These are phyloP conservation scores for Gila robusta DNA, from an alignment of 2,797 vertebrate species.

Conservation along the genomic window DNA sequence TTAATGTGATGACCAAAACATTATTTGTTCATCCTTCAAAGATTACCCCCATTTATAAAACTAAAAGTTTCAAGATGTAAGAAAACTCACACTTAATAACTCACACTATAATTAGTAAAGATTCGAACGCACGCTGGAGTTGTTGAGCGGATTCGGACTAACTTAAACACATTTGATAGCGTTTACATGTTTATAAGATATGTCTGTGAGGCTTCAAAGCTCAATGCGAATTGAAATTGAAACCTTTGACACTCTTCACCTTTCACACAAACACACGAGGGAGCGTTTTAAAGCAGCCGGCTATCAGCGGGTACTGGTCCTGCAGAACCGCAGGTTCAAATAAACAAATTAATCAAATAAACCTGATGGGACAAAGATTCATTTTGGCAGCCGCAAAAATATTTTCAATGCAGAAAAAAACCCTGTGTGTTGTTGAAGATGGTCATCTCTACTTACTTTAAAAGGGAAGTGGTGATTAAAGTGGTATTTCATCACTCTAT, in stretches of 20 bases:
- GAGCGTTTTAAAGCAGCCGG: background rate
- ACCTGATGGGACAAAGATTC: background rate
- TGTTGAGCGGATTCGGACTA: background rate
- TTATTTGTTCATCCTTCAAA: too few species aligned
- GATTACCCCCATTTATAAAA: too few species aligned
- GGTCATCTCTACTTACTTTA: background rate
- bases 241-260: background rate
- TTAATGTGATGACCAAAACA: too few species aligned
- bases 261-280: too few species aligned
- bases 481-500: constrained; percentile 29
- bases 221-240: background rate
- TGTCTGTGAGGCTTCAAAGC: background rate
- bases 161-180: background rate
- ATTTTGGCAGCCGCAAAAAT: background rate
- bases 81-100: too few species aligned
- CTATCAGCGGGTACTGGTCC: background rate
- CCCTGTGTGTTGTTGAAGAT: background rate
- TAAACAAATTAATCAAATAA: background rate
- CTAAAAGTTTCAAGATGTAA: too few species aligned
- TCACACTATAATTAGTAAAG: too few species aligned
- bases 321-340: background rate
- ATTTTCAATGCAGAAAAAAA: background rate
- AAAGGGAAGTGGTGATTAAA: constrained; percentile 33
- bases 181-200: background rate
- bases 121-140: fast-evolving